phyloP scores from a whole-genome alignment of 2,113 vertebrate genomes.

The Asarcornis scutulata region DNA sequence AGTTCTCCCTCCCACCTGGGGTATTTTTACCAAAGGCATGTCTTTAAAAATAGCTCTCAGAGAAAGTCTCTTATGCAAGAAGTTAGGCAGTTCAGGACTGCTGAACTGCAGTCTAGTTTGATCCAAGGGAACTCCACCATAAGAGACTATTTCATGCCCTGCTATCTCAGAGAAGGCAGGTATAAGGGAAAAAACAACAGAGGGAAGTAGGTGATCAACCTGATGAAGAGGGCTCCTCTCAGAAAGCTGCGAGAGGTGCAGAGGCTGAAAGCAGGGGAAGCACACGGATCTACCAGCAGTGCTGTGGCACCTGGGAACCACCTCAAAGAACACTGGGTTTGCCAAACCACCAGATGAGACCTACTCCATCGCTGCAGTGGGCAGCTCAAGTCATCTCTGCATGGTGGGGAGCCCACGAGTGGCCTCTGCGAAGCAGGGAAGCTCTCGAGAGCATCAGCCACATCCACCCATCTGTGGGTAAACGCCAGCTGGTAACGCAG shows the following conservation, averaged over 20 bases:
- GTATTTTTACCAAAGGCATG: slow-evolving; percentile 51
- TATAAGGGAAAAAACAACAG: neutral
- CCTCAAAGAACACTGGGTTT: neutral
- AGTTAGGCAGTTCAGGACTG: neutral
- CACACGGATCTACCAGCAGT: too few species aligned
- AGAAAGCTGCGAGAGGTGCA: neutral
- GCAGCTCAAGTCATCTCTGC: neutral
- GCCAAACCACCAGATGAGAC: neutral
- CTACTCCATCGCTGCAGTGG: neutral
- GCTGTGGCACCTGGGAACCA: neutral
- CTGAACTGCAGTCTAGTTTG: neutral
- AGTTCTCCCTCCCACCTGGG: slow-evolving; percentile 44
- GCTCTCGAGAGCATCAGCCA: neutral
- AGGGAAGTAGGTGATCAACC: neutral
- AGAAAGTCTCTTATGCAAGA: slow-evolving; percentile 51
- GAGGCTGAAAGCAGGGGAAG: neutral
- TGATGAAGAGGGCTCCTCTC: neutral
- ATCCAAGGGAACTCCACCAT: neutral
- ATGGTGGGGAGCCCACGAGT: neutral
- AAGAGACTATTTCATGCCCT: neutral
- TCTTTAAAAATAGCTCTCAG: slow-evolving; percentile 42
- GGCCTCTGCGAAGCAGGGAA: neutral
- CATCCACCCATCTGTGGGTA: neutral
- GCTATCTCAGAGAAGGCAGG: neutral
- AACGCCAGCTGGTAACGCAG: too few species aligned